A percentile compares a stretch with the other conserved stretches of the same genome.
These are phyloP conservation scores for Apodemus sylvaticus DNA, from an alignment of 2,113 vertebrate species.

Conservation along the genomic window DNA sequence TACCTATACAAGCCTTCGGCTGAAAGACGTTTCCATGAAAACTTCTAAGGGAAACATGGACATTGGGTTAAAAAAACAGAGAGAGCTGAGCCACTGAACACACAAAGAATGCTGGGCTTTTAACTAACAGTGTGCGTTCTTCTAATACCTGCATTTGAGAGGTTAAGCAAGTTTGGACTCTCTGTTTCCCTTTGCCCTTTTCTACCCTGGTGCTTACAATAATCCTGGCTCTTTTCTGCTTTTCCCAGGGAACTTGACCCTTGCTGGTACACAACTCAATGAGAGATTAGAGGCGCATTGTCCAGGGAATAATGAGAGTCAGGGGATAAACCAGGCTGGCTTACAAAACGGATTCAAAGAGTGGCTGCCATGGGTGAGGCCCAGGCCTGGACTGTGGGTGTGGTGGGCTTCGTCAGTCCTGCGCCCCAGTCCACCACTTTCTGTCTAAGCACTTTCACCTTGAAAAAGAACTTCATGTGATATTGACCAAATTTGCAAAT, in stretches of 20 bases:
- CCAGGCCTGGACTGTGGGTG: conserved; percentile 1
- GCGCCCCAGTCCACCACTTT: conserved; percentile 1
- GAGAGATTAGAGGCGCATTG: conserved; percentile 65
- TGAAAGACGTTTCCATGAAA: background rate
- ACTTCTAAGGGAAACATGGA: background rate
- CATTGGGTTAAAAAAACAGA: background rate
- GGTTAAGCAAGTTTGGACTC: conserved; percentile 35
- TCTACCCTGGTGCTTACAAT: conserved; percentile 38
- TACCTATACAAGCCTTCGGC: background rate
- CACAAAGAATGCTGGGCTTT: background rate
- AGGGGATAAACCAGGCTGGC: conserved; percentile 26
- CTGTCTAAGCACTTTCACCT: conserved; percentile 65
- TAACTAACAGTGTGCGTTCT: background rate
- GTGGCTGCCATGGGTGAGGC: background rate
- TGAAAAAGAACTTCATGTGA: conserved; percentile 81
- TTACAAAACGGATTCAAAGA: conserved; percentile 55
- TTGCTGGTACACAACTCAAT: background rate
- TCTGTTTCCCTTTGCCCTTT: conserved; percentile 32
- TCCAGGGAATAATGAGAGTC: conserved; percentile 57
- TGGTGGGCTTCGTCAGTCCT: background rate
- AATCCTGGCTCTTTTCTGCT: conserved; percentile 46
- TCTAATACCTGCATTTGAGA: conserved; percentile 34
- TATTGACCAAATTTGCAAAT: conserved; percentile 83
- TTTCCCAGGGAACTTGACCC: conserved; percentile 43
- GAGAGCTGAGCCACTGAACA: background rate